Conservation (phyloP, 23 tunicate genomes). For the Trididemnum miniatum region DNA sequence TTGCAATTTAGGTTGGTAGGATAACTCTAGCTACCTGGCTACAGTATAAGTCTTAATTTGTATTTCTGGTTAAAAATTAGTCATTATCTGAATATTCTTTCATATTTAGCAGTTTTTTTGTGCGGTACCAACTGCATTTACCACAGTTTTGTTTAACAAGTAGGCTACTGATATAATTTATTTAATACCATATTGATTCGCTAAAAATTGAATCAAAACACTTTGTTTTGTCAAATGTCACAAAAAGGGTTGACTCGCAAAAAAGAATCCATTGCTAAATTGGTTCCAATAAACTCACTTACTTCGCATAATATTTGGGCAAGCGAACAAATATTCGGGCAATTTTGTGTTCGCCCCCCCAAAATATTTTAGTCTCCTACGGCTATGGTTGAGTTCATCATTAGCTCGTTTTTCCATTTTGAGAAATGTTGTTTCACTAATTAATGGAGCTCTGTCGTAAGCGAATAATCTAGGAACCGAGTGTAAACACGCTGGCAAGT, state of each 20-base stretch:
- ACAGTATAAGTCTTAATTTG: no score
- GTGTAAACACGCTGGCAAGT: no score
- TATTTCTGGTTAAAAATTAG: neutral
- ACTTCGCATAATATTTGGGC: neutral
- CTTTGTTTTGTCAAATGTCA: neutral
- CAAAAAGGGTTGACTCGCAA: neutral
- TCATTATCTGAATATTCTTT: neutral
- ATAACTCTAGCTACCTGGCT: no score
- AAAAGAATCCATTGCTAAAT: neutral
- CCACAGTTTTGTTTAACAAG: neutral
- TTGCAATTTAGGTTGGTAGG: neutral
- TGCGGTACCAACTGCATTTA: neutral
- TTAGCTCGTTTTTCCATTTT: no score
- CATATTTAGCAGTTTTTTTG: neutral
- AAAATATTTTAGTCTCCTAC: neutral
- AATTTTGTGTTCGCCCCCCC: neutral
- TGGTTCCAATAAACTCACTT: neutral
- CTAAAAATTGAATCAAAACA: neutral
- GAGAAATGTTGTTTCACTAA: no score
- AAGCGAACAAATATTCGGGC: neutral
- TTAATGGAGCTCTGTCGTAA: no score
- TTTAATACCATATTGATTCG: neutral
- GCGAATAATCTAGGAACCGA: no score
- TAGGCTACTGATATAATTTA: no score
- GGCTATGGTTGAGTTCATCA: neutral